phyloP scores from a whole-genome alignment of 92 coral and sea anemone genomes.

The Palythoa grandiflora region DNA sequence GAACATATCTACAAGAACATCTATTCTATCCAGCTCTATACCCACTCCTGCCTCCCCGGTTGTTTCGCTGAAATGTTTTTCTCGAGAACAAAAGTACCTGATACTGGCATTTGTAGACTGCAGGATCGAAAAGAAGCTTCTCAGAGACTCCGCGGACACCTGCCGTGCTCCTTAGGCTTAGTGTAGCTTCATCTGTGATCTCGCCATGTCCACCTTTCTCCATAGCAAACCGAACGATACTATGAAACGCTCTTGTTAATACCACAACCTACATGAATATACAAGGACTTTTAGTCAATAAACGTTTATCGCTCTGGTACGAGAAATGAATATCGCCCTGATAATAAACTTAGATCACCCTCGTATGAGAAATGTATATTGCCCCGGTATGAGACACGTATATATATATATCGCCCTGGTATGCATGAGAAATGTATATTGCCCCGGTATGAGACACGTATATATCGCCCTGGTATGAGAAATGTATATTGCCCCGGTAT shows the following conservation, averaged over 20 bases:
- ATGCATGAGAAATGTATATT: no score
- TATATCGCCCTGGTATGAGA: no score
- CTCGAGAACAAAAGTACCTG: slow-evolving; percentile 66
- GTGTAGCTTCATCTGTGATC: slow-evolving; percentile 82
- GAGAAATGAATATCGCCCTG: no score
- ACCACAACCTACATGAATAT: not conserved
- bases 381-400: no score
- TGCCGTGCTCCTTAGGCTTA: slow-evolving; percentile 73
- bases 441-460: no score
- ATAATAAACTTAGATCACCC: no score
- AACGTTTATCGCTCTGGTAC: not conserved
- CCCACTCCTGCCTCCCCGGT: not conserved
- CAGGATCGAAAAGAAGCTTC: slow-evolving; percentile 85
- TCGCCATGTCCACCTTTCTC: slow-evolving; percentile 87
- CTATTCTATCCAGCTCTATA: no score
- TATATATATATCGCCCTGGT: not conserved
- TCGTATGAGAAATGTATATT: no score
- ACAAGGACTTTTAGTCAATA: not conserved
- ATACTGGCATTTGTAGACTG: slow-evolving; percentile 73
- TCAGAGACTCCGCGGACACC: slow-evolving; percentile 73
- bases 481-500: no score
- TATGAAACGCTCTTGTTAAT: slow-evolving; percentile 60
- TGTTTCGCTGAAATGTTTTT: not conserved
- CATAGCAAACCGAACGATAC: slow-evolving; percentile 72
- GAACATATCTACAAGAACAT: no score